phyloP scores from a whole-genome alignment of 2,113 vertebrate genomes.

The Actinemys pallida region DNA sequence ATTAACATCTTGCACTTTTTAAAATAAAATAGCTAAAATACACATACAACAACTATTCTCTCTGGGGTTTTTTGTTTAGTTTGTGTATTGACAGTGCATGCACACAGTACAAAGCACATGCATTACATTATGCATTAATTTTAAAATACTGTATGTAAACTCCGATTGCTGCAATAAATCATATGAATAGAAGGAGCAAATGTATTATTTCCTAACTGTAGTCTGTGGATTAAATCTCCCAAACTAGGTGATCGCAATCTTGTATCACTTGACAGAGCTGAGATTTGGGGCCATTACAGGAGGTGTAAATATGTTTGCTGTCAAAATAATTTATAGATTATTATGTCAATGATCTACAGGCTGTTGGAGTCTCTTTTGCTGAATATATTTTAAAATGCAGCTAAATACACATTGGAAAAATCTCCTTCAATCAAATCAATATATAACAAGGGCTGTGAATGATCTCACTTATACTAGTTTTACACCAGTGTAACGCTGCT shows the following conservation, averaged over 20 bases:
- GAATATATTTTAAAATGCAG: neutral
- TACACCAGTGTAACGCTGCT: neutral
- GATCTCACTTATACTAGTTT: neutral
- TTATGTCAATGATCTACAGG: neutral
- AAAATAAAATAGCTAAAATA: neutral
- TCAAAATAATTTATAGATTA: neutral
- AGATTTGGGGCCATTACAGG: neutral
- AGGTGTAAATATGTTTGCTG: neutral
- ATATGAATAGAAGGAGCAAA: neutral
- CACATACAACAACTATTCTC: accelerated
- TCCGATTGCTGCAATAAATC: slow-evolving; percentile 2
- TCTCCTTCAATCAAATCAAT: neutral
- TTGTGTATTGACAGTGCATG: accelerated
- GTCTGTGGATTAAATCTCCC: neutral
- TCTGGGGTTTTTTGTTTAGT: accelerated
- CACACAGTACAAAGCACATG: neutral
- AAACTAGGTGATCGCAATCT: neutral
- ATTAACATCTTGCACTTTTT: neutral
- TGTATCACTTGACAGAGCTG: neutral
- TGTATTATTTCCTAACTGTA: neutral
- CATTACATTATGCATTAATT: neutral
- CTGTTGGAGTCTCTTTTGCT: neutral
- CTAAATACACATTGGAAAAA: neutral
- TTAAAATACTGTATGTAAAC: neutral
- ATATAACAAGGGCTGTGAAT: neutral